Percentiles rank a stretch among this genome's conserved stretches.
Evolutionary conservation across 2,888 invertebrate species (phyloP).

Genomic region (Lagria hirta): DNA sequence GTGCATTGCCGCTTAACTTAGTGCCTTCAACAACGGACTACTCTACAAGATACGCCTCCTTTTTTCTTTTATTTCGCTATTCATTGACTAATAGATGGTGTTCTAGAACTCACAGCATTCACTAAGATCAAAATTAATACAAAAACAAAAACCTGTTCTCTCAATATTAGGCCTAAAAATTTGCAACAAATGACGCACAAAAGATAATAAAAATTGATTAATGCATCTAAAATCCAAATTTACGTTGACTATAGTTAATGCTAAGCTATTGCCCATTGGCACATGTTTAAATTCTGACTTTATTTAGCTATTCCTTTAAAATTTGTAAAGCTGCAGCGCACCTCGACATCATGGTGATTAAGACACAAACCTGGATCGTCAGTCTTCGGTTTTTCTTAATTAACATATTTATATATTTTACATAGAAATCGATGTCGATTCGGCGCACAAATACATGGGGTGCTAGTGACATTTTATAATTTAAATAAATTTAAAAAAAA

Average conservation of each 20-base stretch:
- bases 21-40: constrained; percentile 50
- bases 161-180: constrained; percentile 37
- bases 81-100: constrained; percentile 42
- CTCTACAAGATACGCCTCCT: constrained; percentile 38
- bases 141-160: constrained; percentile 23
- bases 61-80: constrained; percentile 16
- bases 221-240: constrained; percentile 28
- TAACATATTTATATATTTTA: too few relatives aligned
- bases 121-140: constrained; percentile 36
- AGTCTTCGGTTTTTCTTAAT: constrained; percentile 16
- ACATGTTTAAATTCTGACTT: constrained; percentile 1
- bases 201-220: too few relatives aligned
- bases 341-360: constrained; percentile 7
- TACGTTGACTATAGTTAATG: too few relatives aligned
- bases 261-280: constrained; percentile 13
- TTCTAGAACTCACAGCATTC: constrained; percentile 48
- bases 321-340: constrained; percentile 12
- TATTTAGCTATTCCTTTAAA: constrained; percentile 3
- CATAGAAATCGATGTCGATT: constrained; percentile 5
- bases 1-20: constrained; percentile 54
- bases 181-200: too few relatives aligned
- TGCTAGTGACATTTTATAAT: too few relatives aligned
- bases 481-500: too few relatives aligned
- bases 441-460: too few relatives aligned
- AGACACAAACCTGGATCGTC: constrained; percentile 18